phyloP scores from a whole-genome alignment of 2,113 vertebrate genomes.

The Pelusios castaneus region DNA sequence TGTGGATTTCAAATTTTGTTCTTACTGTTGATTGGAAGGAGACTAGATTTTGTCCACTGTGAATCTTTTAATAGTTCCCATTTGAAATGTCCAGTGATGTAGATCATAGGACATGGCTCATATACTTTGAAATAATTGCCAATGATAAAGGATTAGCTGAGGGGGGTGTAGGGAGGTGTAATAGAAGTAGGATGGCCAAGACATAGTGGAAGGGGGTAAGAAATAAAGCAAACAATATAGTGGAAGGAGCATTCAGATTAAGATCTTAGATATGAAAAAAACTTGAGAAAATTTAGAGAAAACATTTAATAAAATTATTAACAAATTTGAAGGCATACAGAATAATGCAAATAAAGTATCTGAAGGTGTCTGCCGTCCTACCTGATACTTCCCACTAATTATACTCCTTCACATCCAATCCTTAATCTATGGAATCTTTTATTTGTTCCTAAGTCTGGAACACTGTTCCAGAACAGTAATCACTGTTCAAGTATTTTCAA shows the following conservation, averaged over 20 bases:
- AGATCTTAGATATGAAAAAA: not conserved
- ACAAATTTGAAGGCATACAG: not conserved
- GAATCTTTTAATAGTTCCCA: too few species aligned
- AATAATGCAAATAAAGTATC: not conserved
- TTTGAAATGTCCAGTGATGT: too few species aligned
- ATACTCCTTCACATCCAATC: not conserved
- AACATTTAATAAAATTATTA: not conserved
- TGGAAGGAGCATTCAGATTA: not conserved
- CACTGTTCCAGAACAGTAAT: not conserved
- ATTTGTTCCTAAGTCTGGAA: not conserved
- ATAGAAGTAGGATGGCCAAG: too few species aligned
- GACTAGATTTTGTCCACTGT: too few species aligned
- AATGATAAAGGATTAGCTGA: not conserved
- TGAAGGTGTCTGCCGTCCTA: not conserved
- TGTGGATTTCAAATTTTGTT: too few species aligned
- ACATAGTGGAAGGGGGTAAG: not conserved
- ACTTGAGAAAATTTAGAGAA: too few species aligned
- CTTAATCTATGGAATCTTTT: not conserved
- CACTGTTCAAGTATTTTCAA: not conserved
- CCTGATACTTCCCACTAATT: not conserved
- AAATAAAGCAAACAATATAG: not conserved
- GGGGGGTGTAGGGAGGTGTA: too few species aligned
- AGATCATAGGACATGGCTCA: too few species aligned
- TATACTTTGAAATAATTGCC: too few species aligned
- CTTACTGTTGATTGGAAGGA: too few species aligned